A percentile compares a stretch with the other conserved stretches of the same genome.
Evolutionary conservation across 2,113 vertebrate genomes (phyloP).

Genomic region (Martes martes): DNA sequence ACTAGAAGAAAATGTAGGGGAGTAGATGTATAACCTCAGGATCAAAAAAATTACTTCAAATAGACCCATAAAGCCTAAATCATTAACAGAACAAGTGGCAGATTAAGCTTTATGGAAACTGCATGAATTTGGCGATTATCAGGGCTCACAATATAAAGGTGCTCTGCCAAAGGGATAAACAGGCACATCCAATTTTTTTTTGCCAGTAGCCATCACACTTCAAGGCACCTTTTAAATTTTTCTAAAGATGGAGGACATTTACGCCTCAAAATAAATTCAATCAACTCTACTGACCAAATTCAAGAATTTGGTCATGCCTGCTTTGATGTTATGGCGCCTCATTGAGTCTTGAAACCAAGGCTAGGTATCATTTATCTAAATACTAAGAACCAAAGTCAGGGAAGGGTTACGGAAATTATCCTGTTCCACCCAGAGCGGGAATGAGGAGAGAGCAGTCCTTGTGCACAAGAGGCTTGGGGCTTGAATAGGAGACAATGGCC

Average conservation of each 20-base stretch:
- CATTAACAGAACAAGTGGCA: not conserved
- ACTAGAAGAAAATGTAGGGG: not conserved
- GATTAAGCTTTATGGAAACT: not conserved
- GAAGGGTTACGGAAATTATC: not conserved
- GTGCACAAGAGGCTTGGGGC: not conserved
- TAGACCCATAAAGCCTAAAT: not conserved
- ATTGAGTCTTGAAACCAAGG: not conserved
- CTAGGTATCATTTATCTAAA: not conserved
- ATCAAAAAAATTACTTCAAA: not conserved
- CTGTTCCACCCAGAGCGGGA: not conserved
- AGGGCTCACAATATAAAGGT: not conserved
- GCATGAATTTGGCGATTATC: not conserved
- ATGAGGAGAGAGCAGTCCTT: not conserved
- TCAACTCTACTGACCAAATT: not conserved
- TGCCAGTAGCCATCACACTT: not conserved
- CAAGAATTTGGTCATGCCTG: not conserved
- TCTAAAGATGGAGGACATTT: not conserved
- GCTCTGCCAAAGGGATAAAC: not conserved
- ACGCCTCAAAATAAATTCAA: not conserved
- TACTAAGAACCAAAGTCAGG: not conserved
- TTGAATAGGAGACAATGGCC: not conserved
- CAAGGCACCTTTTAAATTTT: not conserved
- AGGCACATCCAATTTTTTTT: not conserved
- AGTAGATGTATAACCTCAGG: not conserved
- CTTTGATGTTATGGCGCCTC: not conserved